phyloP scores from a whole-genome alignment of 2,888 invertebrate species.

The Podabrus alpinus region DNA sequence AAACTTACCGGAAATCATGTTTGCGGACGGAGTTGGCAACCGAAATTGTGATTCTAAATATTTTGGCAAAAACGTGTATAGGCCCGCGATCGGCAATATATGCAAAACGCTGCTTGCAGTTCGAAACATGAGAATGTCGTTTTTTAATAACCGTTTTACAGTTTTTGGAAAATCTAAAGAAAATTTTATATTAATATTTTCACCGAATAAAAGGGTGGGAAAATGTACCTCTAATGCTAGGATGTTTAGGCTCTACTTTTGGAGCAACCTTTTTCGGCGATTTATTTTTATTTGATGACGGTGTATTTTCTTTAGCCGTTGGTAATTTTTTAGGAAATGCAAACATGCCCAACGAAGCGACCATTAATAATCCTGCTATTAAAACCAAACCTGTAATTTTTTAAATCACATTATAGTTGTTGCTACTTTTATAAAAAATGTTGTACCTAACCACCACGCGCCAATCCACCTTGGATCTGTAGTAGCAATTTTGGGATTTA shows the following conservation, averaged over 20 bases:
- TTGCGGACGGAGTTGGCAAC: constrained; percentile 85
- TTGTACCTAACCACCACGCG: constrained; percentile 94
- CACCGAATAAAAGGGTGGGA: neutral
- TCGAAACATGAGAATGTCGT: constrained; percentile 89
- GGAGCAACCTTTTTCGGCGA: constrained; percentile 47
- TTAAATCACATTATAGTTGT: neutral
- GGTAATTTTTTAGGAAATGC: constrained; percentile 82
- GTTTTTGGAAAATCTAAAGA: constrained; percentile 75
- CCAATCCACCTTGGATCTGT: constrained; percentile 91
- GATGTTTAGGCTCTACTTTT: constrained; percentile 53
- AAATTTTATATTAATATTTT: neutral
- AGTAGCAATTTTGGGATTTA: constrained; percentile 74
- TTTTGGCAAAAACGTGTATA: constrained; percentile 92
- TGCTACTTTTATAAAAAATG: neutral
- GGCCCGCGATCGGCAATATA: constrained; percentile 86
- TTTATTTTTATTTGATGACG: neutral
- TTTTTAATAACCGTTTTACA: constrained; percentile 78
- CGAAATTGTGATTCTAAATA: constrained; percentile 92
- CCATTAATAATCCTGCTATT: constrained; percentile 80
- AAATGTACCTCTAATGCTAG: constrained; percentile 56
- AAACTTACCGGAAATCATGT: constrained; percentile 79
- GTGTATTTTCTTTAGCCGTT: constrained; percentile 54
- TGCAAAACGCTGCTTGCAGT: constrained; percentile 90
- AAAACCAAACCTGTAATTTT: constrained; percentile 72
- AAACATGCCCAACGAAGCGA: constrained; percentile 87